These are phyloP conservation scores for Arnoldichthys spilopterus DNA, from an alignment of 2,797 vertebrate species.

Conservation along the genomic window DNA sequence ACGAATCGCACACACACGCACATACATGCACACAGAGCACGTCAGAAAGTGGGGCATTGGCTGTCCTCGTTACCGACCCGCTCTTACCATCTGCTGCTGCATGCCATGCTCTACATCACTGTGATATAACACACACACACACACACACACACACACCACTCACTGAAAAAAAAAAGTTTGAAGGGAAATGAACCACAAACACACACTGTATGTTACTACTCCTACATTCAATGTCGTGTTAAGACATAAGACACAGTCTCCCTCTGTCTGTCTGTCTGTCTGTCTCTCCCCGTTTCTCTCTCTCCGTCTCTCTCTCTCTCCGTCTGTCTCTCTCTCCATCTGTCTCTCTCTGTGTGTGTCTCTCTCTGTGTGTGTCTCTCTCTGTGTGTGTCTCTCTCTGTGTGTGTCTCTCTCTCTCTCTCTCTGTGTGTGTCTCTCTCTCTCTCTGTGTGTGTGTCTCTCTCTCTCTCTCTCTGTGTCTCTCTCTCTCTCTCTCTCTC, in stretches of 20 bases:
- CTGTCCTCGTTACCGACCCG: constrained; percentile 49
- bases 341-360: background rate
- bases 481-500: background rate
- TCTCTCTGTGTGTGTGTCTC: background rate
- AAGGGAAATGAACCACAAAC: constrained; percentile 1
- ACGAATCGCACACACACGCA: constrained; percentile 29
- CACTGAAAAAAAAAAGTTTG: constrained; percentile 10
- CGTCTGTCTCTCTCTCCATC: background rate
- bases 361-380: background rate
- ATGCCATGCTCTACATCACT: constrained; percentile 38
- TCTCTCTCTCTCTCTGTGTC: background rate
- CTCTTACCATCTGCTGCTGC: constrained; percentile 62
- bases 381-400: background rate
- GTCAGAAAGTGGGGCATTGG: constrained; percentile 62
- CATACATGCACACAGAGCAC: constrained; percentile 39
- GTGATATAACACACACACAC: constrained; percentile 4
- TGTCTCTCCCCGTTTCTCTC: background rate
- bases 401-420: background rate
- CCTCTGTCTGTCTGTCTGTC: background rate
- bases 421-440: background rate
- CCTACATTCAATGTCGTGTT: constrained; percentile 40
- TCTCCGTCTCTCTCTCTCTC: background rate
- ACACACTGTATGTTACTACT: background rate
- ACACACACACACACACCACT: background rate
- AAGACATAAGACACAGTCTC: constrained; percentile 33